Evolutionary conservation across 2,888 invertebrate genomes (phyloP), one percentile per base, ranked within the genome.

Genomic region (Hyposoter didymator): DNA sequence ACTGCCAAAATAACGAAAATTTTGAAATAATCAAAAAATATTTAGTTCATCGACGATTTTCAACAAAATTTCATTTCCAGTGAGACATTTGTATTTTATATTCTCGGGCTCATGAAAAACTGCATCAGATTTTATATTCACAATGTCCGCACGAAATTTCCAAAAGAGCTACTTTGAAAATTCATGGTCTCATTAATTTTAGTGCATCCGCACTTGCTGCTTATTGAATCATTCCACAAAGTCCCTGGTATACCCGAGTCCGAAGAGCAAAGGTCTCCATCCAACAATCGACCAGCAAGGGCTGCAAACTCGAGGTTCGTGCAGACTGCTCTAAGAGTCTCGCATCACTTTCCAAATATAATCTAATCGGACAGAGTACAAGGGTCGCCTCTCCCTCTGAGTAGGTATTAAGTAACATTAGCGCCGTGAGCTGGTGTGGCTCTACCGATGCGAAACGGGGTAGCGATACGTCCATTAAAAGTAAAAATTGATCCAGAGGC

Each of bases 301-400:
- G 32, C 32, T 2, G 49, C 55, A 10, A 55, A 55, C 55, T 74
- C 67, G 17, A 69, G 80, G n/a, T 32, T 52, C 47, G 52, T 73
- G 14, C 73, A 78, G 49, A 74, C 82, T 72, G 78, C 2, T 0
- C 1, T 67, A 64, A 28, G 67, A 62, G 69, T n/a, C 55, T 47
- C 39, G n/a, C n/a, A 39, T 76, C 76, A 72, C 76, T 83, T 73
- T 80, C 72, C 67, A 66, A 80, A 66, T 73, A 22, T 85, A 85
- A 85, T 85, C 79, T 80, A 83, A 85, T 85, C 79, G 70, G 80
- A 74, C 82, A 45, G 28, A 62, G 78, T 64, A 73, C 69, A 78
- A 78, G 78, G 82, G 69, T 35, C 59, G 62, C 64, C 67, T 69
- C 10, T n/a, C 35, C 35, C 67, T 45, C 55, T 47, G 84, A 84